These are phyloP conservation scores for Ranitomeya variabilis DNA, from an alignment of 2,113 vertebrate genomes.

Conservation along the genomic window DNA sequence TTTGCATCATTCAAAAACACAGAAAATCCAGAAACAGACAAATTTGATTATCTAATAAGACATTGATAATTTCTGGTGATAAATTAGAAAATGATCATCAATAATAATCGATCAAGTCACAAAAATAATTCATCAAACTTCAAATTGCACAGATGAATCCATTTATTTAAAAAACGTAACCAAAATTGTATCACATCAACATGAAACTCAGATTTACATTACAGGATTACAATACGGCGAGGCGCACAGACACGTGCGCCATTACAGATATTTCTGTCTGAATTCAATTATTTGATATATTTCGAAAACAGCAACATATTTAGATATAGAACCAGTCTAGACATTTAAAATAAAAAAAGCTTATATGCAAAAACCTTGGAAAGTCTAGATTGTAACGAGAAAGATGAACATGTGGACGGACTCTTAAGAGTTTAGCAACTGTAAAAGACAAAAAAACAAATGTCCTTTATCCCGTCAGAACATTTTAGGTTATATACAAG, in stretches of 20 bases:
- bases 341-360: no score
- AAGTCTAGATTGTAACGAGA: no score
- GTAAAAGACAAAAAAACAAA: no score
- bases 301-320: not conserved
- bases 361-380: no score
- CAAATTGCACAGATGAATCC: not conserved
- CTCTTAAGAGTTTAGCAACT: no score
- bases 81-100: not conserved
- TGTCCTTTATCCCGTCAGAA: no score
- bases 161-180: conserved; percentile 46
- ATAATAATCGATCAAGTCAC: not conserved
- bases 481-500: no score
- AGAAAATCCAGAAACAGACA: no score
- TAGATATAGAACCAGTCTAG: not conserved
- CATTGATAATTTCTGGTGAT: no score
- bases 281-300: not conserved
- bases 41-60: no score
- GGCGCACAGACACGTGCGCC: not conserved
- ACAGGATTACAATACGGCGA: conserved; percentile 2
- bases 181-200: conserved; percentile 29
- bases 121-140: not conserved
- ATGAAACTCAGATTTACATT: not conserved
- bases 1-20: no score
- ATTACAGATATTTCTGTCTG: not conserved
- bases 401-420: no score